A percentile compares a stretch with the other conserved stretches of the same genome.
Conservation (phyloP, 2,888 invertebrate genomes). For the Strigamia crassipes region DNA sequence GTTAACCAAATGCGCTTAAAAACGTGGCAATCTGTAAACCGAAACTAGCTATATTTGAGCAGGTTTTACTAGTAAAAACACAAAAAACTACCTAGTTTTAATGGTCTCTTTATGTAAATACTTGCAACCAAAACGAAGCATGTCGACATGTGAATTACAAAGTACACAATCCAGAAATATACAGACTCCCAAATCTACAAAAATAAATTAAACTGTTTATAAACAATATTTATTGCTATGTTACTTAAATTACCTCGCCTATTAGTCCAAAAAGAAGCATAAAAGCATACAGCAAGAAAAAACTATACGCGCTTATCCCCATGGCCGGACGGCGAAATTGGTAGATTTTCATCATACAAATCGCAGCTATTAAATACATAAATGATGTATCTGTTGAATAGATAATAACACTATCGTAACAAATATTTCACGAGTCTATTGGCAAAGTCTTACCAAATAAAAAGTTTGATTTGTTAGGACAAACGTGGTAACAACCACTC, state of each 20-base stretch:
- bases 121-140: not conserved
- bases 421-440: too few relatives aligned
- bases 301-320: conserved; percentile 78
- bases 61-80: too few relatives aligned
- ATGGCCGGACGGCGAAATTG: conserved; percentile 87
- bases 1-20: not conserved
- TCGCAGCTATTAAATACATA: conserved; percentile 87
- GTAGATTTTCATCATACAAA: conserved; percentile 85
- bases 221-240: too few relatives aligned
- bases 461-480: conserved; percentile 86
- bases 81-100: not conserved
- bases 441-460: conserved; percentile 81
- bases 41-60: not conserved
- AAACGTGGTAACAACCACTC: conserved; percentile 86
- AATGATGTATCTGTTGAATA: conserved; percentile 78
- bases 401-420: too few relatives aligned
- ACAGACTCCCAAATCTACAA: conserved; percentile 52
- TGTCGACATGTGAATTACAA: not conserved
- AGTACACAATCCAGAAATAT: conserved; percentile 39
- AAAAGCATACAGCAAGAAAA: conserved; percentile 75
- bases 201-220: conserved; percentile 65
- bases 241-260: conserved; percentile 50
- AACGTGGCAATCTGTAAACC: not conserved
- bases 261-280: conserved; percentile 65
- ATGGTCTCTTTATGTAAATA: not conserved